Conservation (phyloP, 2,888 invertebrate species). For the Xestia sexstrigata region DNA sequence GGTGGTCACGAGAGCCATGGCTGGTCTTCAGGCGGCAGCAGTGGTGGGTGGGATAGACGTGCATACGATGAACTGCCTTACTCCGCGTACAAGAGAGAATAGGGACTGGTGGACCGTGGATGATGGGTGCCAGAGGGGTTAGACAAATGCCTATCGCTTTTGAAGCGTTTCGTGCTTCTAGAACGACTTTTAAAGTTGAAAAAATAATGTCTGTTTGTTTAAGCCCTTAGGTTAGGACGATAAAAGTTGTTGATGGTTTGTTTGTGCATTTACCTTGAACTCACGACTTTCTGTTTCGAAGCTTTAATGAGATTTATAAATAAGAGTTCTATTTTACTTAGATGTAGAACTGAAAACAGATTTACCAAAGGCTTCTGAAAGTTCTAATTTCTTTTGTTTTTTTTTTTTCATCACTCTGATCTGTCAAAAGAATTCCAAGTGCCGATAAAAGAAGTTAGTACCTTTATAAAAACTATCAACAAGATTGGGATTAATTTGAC, state of each 20-base stretch:
- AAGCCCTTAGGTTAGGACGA: not conserved
- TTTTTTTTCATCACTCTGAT: not conserved
- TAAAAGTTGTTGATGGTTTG: not conserved
- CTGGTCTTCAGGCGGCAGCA: conserved; percentile 76
- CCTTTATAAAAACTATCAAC: not conserved
- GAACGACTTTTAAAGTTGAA: not conserved
- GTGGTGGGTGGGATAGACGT: conserved; percentile 90
- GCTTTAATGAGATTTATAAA: not conserved
- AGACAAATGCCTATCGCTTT: not conserved
- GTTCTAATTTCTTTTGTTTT: not conserved
- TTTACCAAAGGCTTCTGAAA: not conserved
- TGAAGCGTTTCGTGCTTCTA: not conserved
- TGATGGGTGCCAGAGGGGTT: conserved; percentile 8
- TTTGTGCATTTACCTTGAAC: not conserved
- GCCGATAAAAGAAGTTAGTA: not conserved
- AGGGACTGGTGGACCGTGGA: conserved; percentile 39
- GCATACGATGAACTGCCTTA: conserved; percentile 93
- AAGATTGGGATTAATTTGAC: not conserved
- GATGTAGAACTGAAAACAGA: not conserved
- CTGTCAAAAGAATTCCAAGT: not conserved
- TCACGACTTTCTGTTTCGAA: not conserved
- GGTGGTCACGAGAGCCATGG: conserved; percentile 89
- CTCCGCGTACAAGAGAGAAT: conserved; percentile 90
- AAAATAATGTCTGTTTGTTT: not conserved
- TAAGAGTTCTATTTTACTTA: not conserved